Evolutionary conservation across 1,140 invertebrate species (phyloP), one percentile per base, ranked within the genome.

Genomic region (Formica exsecta): DNA sequence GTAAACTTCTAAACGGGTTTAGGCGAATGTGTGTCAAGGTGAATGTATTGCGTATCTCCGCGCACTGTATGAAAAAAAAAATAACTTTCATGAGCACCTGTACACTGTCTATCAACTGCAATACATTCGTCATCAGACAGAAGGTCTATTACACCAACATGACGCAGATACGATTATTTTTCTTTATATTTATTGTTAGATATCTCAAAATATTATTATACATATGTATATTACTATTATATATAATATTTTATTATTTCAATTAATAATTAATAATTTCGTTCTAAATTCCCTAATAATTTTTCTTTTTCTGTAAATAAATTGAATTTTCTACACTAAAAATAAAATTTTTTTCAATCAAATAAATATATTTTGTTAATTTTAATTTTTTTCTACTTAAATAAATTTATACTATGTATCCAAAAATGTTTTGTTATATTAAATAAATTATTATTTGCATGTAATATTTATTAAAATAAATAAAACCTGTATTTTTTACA

Each of bases 1-100:
- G 73, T 57, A 87, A 80, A 77, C 86, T 80, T 89, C 70, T 48
- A 62, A 91, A 87, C 86, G 80, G 73, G 68, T 85, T 54, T 64
- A 57, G 54, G 16, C n/a, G 54, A 87, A 92, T 92, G 89, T 92
- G 81, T 93, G 92, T 88, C 93, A 93, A 93, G 93, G 93, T 93
- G 89, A 93, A 89, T 87, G 90, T 90, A 81, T 81, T 84, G 80
- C 57, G 66, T 64, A 73, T 71, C 61, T 68, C 66, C 32, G 64
- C 9, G 22, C 38, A 57, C 61, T 48, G 44, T 29, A 38, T 51
- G 86, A 89, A 29, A 32, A 76, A 88, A n/a, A 84, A 88, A 70
- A 74, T 89, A 13, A 68, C 73, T 89, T 89, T 86, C 73, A 76
- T 87, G 44, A 76, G 13, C 25, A 51, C 16, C 4, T 36, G 11